Evolutionary conservation across 2,888 invertebrate genomes (phyloP).

Genomic region (Tetragnatha montana): DNA sequence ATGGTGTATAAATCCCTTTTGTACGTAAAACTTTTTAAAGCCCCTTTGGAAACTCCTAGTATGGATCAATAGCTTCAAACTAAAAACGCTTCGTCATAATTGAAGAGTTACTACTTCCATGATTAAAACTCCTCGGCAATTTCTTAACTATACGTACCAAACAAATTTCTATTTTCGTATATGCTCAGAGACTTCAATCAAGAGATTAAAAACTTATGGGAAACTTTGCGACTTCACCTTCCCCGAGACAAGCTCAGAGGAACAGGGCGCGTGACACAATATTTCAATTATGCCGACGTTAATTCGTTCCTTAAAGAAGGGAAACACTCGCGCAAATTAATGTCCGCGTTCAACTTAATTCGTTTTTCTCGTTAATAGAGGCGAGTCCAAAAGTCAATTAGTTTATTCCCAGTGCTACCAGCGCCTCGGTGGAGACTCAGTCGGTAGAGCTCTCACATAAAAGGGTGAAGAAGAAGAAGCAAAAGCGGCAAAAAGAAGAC

Average conservation of each 20-base stretch:
- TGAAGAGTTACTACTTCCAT: too few species aligned
- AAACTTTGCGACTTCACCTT: background rate
- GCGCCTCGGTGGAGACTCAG: background rate
- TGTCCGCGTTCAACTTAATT: slow-evolving; percentile 60
- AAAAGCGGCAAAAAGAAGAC: slow-evolving; percentile 27
- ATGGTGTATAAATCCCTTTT: too few species aligned
- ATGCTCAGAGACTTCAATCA: background rate
- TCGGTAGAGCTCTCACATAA: slow-evolving; percentile 24
- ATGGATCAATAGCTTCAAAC: too few species aligned
- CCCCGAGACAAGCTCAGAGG: background rate
- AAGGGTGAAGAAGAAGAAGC: slow-evolving; percentile 23
- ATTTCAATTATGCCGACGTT: slow-evolving; percentile 57
- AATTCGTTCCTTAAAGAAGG: slow-evolving; percentile 50
- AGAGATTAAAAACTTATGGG: background rate
- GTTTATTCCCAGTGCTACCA: slow-evolving; percentile 47
- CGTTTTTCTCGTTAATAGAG: slow-evolving; percentile 57
- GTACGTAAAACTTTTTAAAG: too few species aligned
- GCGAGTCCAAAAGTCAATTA: slow-evolving; percentile 63
- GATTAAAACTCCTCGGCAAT: too few species aligned
- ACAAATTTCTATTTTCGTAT: too few species aligned
- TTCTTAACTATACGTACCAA: too few species aligned
- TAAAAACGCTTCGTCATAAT: too few species aligned
- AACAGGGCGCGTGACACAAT: slow-evolving; percentile 32
- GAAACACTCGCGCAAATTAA: slow-evolving; percentile 52
- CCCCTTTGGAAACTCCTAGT: too few species aligned